Evolutionary conservation across 2,113 vertebrate species (phyloP).

Genomic region (Gymnorhina tibicen): DNA sequence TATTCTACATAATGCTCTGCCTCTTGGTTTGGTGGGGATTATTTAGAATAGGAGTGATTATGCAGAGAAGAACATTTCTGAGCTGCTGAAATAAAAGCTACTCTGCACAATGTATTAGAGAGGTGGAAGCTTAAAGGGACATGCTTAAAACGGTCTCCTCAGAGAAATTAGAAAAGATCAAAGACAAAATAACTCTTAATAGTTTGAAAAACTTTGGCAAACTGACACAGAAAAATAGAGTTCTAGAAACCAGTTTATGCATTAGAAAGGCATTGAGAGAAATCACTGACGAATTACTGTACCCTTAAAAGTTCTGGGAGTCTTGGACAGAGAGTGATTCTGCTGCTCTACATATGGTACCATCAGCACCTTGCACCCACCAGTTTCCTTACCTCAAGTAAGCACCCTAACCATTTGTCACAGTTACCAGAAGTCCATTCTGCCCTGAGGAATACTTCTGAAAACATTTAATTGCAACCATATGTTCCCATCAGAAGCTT

Average conservation of each 20-base stretch:
- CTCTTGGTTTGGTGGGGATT: slow-evolving; percentile 7
- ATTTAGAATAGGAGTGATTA: neutral
- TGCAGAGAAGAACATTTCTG: neutral
- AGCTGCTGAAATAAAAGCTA: neutral
- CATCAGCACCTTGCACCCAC: neutral
- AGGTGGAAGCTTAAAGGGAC: neutral
- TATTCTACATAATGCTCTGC: neutral
- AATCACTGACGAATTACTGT: neutral
- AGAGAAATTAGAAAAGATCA: neutral
- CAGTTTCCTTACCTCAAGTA: neutral
- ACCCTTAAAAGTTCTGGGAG: neutral
- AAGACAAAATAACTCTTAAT: neutral
- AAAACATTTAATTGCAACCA: neutral
- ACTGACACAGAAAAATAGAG: neutral
- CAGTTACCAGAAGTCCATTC: neutral
- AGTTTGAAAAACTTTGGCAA: neutral
- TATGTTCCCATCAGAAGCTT: neutral
- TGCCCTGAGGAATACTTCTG: neutral
- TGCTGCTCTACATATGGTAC: neutral
- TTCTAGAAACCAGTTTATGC: neutral
- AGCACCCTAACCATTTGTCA: neutral
- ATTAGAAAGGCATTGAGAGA: neutral
- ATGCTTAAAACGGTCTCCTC: neutral
- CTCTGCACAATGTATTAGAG: neutral
- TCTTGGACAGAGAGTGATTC: neutral